Base-by-base conservation (phyloP, 2,113 vertebrate genomes). In the Onychorhynchus coronatus region DNA sequence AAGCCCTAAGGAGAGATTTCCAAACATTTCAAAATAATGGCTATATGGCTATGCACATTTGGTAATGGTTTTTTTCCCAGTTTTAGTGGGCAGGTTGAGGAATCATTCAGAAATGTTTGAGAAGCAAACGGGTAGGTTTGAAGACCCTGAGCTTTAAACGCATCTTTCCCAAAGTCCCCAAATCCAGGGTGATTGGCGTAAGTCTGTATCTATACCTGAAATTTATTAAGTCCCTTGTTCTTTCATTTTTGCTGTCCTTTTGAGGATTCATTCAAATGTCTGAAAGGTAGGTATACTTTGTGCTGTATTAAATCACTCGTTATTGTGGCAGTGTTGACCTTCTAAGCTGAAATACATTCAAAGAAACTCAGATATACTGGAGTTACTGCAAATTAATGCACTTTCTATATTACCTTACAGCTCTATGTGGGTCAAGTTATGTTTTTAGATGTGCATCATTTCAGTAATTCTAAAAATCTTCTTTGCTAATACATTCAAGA, bases 221-320 rank as follows among this genome's bases (percentile, higher is more conserved):
- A 92, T 91, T n/a, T 97, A 97, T 89, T 94, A 93, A 95, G 92
- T 94, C 58, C 39, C 42, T 95, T 97, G 70, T 96, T 97, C 95
- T 98, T 97, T 97, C 67, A 79, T 98, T 98, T 88, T 97, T 98
- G 98, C 98, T 98, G 87, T 95, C 98, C 92, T 88, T 94, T 71
- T 97, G 97, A 98, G 98, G 98, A 98, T 89, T 96, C 85, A 31
- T 96, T 88, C 66, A 95, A 88, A 90, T 94, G 55, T 72, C 85
- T 89, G 91, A 97, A 98, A 98, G 98, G 98, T 98, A 98, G 91
- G 98, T 98, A 61, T 66, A 41, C 58, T 91, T 91, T 76, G 80
- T 77, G 49, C 62, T 92, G 0, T 58, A 15, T 35, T 91, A 61
- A 67, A 68, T 91, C 35, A 28, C 46, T 85, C 1, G 0, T 71